A percentile compares a stretch with the other conserved stretches of the same genome.
Evolutionary conservation across 1,140 invertebrate species (phyloP).

Genomic region (Colletes gigas): DNA sequence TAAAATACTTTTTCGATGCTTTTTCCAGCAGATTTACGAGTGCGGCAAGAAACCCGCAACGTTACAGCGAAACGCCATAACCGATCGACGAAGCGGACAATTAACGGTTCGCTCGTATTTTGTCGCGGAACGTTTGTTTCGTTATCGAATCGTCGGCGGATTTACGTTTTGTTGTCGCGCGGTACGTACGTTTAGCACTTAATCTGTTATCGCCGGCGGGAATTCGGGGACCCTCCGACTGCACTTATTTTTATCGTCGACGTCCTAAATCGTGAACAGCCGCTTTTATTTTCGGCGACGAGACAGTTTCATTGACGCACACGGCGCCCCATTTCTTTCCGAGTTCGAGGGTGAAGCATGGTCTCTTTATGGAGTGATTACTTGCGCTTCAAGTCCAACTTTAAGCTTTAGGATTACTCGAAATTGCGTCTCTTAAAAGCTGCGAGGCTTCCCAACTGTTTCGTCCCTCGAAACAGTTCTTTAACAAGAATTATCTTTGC

Average conservation of each 20-base stretch:
- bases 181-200: conserved; percentile 14
- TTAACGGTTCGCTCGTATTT: no score
- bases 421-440: no score
- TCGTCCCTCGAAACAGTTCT: no score
- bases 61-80: background rate
- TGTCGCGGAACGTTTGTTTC: background rate
- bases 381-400: conserved; percentile 11
- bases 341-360: conserved; percentile 29
- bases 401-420: background rate
- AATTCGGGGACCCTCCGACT: conserved; percentile 38
- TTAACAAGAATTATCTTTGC: no score
- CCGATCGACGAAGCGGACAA: background rate
- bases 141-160: background rate
- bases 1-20: background rate
- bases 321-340: conserved; percentile 36
- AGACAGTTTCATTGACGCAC: conserved; percentile 57
- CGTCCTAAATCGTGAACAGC: conserved; percentile 43
- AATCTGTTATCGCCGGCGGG: conserved; percentile 55
- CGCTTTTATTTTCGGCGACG: conserved; percentile 58
- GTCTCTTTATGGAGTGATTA: conserved; percentile 56
- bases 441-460: no score
- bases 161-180: background rate
- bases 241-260: conserved; percentile 61
- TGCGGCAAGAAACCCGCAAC: background rate
- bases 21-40: background rate